phyloP scores from a whole-genome alignment of 2,888 invertebrate genomes.

The Drosophila koepferae region DNA sequence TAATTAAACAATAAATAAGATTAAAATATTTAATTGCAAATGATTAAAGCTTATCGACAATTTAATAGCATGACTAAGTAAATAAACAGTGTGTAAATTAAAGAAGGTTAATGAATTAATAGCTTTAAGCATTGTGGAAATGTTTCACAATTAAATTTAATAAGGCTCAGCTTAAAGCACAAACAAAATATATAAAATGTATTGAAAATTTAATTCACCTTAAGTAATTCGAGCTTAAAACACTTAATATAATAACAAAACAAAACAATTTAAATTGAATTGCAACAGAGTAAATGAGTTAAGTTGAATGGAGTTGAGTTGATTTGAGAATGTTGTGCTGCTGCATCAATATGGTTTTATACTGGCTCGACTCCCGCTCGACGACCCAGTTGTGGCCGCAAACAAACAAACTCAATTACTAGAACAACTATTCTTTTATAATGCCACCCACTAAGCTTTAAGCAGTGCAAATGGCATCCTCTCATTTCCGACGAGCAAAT shows the following conservation, averaged over 20 bases:
- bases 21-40: background rate
- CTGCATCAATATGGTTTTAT: slow-evolving; percentile 11
- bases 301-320: slow-evolving; percentile 19
- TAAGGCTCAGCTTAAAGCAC: background rate
- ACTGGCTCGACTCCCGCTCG: slow-evolving; percentile 1
- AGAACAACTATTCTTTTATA: slow-evolving; percentile 61
- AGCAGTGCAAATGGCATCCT: slow-evolving; percentile 45
- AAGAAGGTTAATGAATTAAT: background rate
- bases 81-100: background rate
- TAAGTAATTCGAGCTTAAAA: background rate
- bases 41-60: background rate
- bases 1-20: background rate
- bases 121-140: background rate
- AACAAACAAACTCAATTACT: slow-evolving; percentile 63
- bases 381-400: slow-evolving; percentile 52
- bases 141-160: background rate
- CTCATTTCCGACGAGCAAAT: slow-evolving; percentile 36
- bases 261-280: slow-evolving; percentile 15
- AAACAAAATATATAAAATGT: background rate
- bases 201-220: background rate
- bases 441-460: slow-evolving; percentile 55
- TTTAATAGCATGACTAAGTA: background rate
- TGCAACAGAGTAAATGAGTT: slow-evolving; percentile 21
- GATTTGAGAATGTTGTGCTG: slow-evolving; percentile 9
- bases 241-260: slow-evolving; percentile 4